Evolutionary conservation across 2,113 vertebrate genomes (phyloP), one percentile per base, ranked within the genome.

Genomic region (Brachypteracias leptosomus): DNA sequence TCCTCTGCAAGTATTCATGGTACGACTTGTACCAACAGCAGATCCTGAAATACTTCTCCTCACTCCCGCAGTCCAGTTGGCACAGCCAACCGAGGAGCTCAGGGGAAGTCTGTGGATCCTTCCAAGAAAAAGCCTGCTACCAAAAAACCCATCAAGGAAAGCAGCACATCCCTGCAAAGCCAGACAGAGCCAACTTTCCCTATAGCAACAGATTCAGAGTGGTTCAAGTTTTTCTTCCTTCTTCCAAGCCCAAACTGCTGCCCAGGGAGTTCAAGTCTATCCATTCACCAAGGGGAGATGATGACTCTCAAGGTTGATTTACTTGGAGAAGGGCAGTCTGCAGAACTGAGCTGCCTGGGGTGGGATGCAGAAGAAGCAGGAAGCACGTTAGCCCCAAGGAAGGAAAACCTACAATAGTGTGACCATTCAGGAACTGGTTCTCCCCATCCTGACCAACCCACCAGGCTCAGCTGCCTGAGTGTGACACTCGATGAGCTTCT

Each of bases 11-110:
- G 86, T 29, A 89, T 84, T 93, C 89, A 90, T 36, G 71, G 96
- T 95, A 97, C 95, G 78, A 90, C 85, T 90, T 94, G 96, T 97
- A 97, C 96, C 93, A 96, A 92, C 84, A 93, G 86, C 88, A 92
- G 90, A 94, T 93, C 95, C 90, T 87, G 90, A 97, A 96, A 95
- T 94, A 94, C 80, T 88, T 87, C 92, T 94, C 87, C 9, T 85
- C 46, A 1, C 91, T 95, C 93, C 85, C 67, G 65, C 86, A 89
- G 93, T 82, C 96, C 96, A 94, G 91, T 93, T 96, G 95, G 96
- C 95, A 92, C 68, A 89, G 81, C 44, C 86, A 85, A 62, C 72
- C 9, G 73, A 93, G 52, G 9, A 67, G 90, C 93, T 63, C 42
- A 87, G 62, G 94, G 94, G 96, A 96, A 95, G 67, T 81, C 94